A percentile compares a stretch with the other conserved stretches of the same genome.
These are phyloP conservation scores for Panopea generosa DNA, from an alignment of 2,888 invertebrate genomes.

Conservation along the genomic window DNA sequence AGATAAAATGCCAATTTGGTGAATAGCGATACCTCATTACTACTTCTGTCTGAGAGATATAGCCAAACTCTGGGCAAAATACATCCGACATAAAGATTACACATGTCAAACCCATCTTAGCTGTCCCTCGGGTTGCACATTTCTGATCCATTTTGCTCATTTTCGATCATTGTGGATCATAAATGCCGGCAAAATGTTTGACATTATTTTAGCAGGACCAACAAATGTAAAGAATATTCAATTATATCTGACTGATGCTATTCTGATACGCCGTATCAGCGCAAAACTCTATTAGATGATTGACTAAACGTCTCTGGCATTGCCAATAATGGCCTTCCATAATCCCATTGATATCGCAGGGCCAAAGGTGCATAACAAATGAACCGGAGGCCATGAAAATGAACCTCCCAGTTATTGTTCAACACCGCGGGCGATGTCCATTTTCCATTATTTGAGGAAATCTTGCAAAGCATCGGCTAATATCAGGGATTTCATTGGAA, in stretches of 20 bases:
- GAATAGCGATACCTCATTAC: constrained; percentile 50
- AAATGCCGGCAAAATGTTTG: constrained; percentile 58
- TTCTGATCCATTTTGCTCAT: constrained; percentile 12
- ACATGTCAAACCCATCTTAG: constrained; percentile 44
- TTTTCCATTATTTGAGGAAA: constrained; percentile 56
- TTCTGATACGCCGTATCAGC: constrained; percentile 48
- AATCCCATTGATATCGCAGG: constrained; percentile 54
- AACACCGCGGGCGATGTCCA: constrained; percentile 54
- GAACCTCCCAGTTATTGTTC: constrained; percentile 54
- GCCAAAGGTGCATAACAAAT: constrained; percentile 63
- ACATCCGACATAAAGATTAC: constrained; percentile 43
- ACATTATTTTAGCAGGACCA: constrained; percentile 59
- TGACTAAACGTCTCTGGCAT: constrained; percentile 49
- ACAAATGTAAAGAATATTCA: constrained; percentile 66
- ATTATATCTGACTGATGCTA: constrained; percentile 59
- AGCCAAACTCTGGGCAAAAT: constrained; percentile 27
- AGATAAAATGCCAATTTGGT: constrained; percentile 52
- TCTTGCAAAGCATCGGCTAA: constrained; percentile 50
- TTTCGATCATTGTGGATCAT: constrained; percentile 31
- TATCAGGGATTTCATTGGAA: constrained; percentile 55
- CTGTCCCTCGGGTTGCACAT: background rate
- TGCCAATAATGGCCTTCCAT: constrained; percentile 42
- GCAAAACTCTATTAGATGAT: constrained; percentile 60
- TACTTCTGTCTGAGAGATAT: constrained; percentile 36
- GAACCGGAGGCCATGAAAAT: constrained; percentile 55